Evolutionary conservation across 1,140 invertebrate species (phyloP).

Genomic region (Caerostris darwini): DNA sequence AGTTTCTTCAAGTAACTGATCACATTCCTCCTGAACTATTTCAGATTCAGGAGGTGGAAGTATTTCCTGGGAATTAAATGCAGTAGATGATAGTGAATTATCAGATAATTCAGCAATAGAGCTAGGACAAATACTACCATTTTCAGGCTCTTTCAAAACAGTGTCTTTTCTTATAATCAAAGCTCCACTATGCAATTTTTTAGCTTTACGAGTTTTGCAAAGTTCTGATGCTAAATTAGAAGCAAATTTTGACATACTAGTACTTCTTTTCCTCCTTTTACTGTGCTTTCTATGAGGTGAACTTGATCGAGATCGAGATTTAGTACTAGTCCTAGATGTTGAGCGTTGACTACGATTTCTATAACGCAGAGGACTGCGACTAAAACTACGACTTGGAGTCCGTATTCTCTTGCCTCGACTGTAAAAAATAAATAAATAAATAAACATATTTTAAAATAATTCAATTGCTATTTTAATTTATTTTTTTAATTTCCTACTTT

Average conservation of each 20-base stretch:
- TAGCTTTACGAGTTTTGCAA: conserved; percentile 76
- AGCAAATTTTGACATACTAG: conserved; percentile 78
- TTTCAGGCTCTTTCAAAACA: conserved; percentile 51
- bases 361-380: conserved; percentile 61
- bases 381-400: conserved; percentile 62
- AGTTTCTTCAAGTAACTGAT: conserved; percentile 37
- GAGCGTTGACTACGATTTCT: conserved; percentile 61
- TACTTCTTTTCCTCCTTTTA: conserved; percentile 73
- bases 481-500: no score
- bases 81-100: conserved; percentile 71
- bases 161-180: conserved; percentile 59
- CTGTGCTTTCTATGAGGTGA: conserved; percentile 66
- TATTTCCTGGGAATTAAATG: conserved; percentile 58
- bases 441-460: not conserved
- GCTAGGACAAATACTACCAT: conserved; percentile 23
- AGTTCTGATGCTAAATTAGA: conserved; percentile 78
- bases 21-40: not conserved
- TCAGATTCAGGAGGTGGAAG: conserved; percentile 33
- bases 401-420: conserved; percentile 32
- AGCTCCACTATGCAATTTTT: conserved; percentile 56
- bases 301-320: conserved; percentile 76
- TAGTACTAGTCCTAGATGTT: conserved; percentile 58
- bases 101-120: conserved; percentile 64
- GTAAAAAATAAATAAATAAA: not conserved
- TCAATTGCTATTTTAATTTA: no score